These are phyloP conservation scores for Anseranas semipalmata DNA, from an alignment of 2,113 vertebrate genomes.

Conservation along the genomic window DNA sequence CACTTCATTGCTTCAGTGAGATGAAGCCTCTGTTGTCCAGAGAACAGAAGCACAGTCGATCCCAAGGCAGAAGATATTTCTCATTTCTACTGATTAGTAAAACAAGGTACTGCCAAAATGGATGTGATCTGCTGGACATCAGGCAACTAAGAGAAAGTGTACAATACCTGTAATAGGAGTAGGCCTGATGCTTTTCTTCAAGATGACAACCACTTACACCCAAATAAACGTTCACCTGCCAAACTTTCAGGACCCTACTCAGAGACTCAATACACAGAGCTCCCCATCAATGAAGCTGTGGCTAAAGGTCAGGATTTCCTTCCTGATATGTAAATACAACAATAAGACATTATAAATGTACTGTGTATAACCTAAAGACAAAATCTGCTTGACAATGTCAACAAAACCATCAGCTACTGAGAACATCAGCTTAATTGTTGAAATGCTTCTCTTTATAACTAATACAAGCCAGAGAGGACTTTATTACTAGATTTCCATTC, in stretches of 20 bases:
- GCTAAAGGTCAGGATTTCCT: background rate
- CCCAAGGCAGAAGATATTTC: background rate
- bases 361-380: background rate
- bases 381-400: background rate
- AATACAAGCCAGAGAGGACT: background rate
- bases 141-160: background rate
- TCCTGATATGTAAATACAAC: background rate
- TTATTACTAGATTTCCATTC: background rate
- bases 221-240: background rate
- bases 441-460: background rate
- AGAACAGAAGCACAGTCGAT: background rate
- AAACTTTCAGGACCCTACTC: background rate
- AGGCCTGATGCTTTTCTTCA: background rate
- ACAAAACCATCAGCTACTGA: background rate
- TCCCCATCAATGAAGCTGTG: background rate
- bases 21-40: background rate
- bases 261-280: background rate
- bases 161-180: background rate
- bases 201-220: background rate
- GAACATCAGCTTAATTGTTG: background rate
- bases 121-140: background rate
- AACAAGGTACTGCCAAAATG: background rate
- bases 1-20: accelerated
- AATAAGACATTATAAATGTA: background rate
- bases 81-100: background rate